Conservation (phyloP, 2,797 vertebrate species). For the Psittacula echo region DNA sequence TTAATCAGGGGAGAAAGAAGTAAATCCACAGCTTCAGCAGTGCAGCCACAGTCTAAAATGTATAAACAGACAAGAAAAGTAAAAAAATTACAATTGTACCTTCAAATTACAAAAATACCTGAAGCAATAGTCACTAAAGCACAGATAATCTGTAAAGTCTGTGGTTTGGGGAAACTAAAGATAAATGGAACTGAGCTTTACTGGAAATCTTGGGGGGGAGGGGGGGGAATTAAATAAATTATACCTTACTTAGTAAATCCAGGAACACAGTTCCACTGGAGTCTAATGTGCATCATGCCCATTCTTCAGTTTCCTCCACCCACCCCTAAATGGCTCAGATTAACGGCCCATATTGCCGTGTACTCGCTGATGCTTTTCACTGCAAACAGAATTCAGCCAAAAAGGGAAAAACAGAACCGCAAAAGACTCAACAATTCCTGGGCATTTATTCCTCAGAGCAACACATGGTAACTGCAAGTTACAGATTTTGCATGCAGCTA, state of each 20-base stretch:
- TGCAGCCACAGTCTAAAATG: not conserved
- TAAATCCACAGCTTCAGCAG: not conserved
- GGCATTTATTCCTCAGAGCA: not conserved
- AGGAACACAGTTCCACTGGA: not conserved
- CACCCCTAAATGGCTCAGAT: not conserved
- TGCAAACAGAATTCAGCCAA: not conserved
- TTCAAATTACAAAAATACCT: not conserved
- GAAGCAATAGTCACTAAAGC: not conserved
- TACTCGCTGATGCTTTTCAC: fast-evolving
- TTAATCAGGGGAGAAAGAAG: not conserved
- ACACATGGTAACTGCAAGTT: not conserved
- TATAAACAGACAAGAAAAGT: not conserved
- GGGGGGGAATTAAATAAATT: not conserved
- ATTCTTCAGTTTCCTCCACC: not conserved
- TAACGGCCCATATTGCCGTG: not conserved
- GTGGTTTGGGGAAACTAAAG: not conserved
- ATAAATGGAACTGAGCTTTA: not conserved
- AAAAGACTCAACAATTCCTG: not conserved
- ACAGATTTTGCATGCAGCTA: not conserved
- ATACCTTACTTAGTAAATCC: not conserved
- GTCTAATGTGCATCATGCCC: fast-evolving
- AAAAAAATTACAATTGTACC: not conserved
- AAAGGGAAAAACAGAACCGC: fast-evolving
- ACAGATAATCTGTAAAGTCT: not conserved
- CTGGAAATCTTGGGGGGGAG: not conserved